A percentile compares a stretch with the other conserved stretches of the same genome.
phyloP scores from a whole-genome alignment of 2,797 vertebrate species.

The Prionace glauca region DNA sequence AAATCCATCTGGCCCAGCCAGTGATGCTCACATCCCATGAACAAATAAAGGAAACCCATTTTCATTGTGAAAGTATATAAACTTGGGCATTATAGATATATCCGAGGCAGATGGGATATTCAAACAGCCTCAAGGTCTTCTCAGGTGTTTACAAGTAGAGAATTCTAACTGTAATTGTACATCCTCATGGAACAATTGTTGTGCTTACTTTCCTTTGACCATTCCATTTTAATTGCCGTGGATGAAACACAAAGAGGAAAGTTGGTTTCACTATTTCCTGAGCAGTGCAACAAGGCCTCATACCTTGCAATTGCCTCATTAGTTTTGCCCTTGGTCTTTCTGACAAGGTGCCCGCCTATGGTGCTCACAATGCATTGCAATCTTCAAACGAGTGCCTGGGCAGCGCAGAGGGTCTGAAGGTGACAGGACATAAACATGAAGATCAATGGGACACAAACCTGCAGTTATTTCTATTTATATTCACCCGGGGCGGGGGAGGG shows the following conservation, averaged over 20 bases:
- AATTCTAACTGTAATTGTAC: background rate
- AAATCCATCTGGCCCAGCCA: too few species aligned
- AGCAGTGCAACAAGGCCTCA: background rate
- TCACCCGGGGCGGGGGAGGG: background rate
- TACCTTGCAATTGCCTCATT: slow-evolving; percentile 1
- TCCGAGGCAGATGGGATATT: background rate
- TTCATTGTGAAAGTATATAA: background rate
- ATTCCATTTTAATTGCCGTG: background rate
- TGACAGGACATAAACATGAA: slow-evolving; percentile 20
- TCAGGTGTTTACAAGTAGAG: too few species aligned
- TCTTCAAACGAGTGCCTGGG: background rate
- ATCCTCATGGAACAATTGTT: background rate
- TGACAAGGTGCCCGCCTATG: slow-evolving; percentile 27
- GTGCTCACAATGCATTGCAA: background rate
- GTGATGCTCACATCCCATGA: too few species aligned
- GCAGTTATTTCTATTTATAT: background rate
- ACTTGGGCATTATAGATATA: background rate
- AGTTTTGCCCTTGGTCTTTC: slow-evolving; percentile 24
- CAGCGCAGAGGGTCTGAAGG: slow-evolving; percentile 1
- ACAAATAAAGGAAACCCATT: too few species aligned
- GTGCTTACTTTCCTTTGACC: background rate
- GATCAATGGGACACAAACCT: background rate
- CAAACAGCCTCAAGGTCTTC: background rate
- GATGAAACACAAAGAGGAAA: background rate
- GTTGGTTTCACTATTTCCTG: background rate